Conservation (phyloP, 2,113 vertebrate genomes). For the Micronycteris hirsuta region DNA sequence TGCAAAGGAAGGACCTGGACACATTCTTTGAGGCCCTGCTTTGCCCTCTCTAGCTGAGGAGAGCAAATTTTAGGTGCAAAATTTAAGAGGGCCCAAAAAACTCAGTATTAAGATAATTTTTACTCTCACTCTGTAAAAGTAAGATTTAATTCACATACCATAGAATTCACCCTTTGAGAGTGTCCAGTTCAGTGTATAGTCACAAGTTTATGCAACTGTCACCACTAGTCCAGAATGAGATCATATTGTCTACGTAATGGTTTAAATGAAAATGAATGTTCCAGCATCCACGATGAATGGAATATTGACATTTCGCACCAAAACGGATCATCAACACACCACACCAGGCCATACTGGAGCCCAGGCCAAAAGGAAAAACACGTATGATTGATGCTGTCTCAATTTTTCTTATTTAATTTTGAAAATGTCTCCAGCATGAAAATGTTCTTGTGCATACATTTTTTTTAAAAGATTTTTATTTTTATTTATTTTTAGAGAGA, state of each 20-base stretch:
- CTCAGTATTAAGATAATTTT: neutral
- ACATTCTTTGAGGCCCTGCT: neutral
- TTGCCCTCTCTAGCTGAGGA: neutral
- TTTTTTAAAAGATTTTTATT: too few relatives aligned
- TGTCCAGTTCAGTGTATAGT: neutral
- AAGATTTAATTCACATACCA: neutral
- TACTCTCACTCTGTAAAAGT: neutral
- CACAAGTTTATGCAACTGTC: neutral
- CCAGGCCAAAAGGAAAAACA: neutral
- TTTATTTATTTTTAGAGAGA: too few relatives aligned
- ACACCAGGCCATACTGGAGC: neutral
- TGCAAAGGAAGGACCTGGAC: neutral
- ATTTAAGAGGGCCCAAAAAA: neutral
- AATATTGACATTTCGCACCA: neutral
- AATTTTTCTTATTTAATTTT: neutral
- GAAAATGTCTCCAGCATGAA: too few relatives aligned
- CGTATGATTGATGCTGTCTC: neutral
- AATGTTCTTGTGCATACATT: neutral
- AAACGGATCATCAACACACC: neutral
- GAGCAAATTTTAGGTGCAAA: neutral
- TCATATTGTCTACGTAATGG: neutral
- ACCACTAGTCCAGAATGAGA: neutral
- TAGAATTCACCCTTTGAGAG: neutral
- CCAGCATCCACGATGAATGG: neutral
- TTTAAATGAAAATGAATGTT: neutral